Evolutionary conservation across 2,113 vertebrate genomes (phyloP).

Genomic region (Prionailurus viverrinus): DNA sequence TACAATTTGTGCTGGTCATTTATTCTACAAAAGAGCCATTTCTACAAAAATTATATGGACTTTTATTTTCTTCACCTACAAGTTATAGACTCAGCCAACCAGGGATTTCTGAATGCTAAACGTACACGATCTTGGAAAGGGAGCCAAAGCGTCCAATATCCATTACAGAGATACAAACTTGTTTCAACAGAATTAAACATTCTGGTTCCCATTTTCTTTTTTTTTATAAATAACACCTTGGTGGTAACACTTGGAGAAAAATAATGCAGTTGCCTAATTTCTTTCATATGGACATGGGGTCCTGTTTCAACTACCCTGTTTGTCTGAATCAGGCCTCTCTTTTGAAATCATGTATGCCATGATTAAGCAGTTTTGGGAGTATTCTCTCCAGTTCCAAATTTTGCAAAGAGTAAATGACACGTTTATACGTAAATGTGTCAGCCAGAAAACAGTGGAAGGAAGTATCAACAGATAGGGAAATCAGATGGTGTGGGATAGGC

Average conservation of each 20-base stretch:
- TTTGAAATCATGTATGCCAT: neutral
- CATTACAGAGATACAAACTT: neutral
- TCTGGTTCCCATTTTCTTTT: neutral
- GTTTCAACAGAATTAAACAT: neutral
- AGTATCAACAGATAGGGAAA: neutral
- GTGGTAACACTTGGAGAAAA: neutral
- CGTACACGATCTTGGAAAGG: neutral
- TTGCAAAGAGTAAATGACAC: neutral
- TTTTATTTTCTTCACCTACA: neutral
- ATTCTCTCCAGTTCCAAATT: neutral
- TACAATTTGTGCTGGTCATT: neutral
- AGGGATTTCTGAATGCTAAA: constrained; percentile 21
- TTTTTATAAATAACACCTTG: neutral
- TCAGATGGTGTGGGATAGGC: neutral
- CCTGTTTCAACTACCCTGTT: neutral
- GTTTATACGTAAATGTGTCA: neutral
- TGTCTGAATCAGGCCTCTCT: neutral
- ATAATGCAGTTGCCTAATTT: neutral
- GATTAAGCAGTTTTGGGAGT: neutral
- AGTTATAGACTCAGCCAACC: neutral
- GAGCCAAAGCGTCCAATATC: neutral
- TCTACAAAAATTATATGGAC: neutral
- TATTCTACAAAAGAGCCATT: neutral
- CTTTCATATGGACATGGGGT: neutral
- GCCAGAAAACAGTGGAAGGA: constrained; percentile 11